Evolutionary conservation across 92 coral and sea anemone species (phyloP).

Genomic region (Meandrina meandrites): DNA sequence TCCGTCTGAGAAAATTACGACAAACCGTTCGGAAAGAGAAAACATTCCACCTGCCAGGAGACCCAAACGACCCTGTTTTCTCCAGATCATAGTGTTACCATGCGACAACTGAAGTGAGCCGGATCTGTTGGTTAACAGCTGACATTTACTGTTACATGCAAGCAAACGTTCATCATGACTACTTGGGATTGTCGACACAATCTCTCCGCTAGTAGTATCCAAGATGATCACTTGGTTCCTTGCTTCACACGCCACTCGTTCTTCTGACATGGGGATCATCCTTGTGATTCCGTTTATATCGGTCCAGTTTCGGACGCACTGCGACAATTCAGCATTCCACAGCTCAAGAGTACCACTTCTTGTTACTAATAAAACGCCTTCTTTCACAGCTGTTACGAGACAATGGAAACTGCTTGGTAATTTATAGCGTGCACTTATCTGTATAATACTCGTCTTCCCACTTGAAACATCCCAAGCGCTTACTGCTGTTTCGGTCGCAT

Average conservation of each 20-base stretch:
- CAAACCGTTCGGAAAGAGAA: background rate
- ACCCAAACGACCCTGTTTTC: background rate
- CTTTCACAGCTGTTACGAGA: background rate
- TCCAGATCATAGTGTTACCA: background rate
- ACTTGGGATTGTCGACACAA: background rate
- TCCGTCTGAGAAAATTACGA: background rate
- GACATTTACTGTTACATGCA: conserved; percentile 14
- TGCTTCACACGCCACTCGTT: background rate
- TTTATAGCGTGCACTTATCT: too few species aligned
- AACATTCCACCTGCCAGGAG: background rate
- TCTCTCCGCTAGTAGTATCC: background rate
- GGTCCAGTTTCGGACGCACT: background rate
- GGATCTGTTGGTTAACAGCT: background rate
- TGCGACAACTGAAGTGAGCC: background rate
- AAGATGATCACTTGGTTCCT: background rate
- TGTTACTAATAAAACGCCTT: background rate
- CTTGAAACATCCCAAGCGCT: conserved; percentile 19
- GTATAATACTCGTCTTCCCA: background rate
- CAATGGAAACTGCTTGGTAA: too few species aligned
- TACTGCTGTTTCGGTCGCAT: background rate
- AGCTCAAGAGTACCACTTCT: background rate
- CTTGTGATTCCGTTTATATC: background rate
- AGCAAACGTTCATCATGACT: background rate
- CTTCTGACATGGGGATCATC: background rate
- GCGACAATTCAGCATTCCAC: conserved; percentile 21